Base-by-base conservation (phyloP, 2,888 invertebrate genomes). In the Ormyrus rosae region DNA sequence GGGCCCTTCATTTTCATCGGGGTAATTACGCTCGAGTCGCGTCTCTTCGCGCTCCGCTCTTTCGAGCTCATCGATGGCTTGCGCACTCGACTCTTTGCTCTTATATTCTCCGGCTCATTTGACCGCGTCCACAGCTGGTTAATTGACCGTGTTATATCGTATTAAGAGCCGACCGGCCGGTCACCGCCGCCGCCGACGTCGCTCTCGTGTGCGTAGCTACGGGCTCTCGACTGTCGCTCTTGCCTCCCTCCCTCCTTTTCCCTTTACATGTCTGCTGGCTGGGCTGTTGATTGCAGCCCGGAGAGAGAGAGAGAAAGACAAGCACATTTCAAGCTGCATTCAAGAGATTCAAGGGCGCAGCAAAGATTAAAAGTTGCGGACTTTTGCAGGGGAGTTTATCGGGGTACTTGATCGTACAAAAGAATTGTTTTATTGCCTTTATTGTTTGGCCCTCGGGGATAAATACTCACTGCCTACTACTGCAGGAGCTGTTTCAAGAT, bases 71-170 rank as follows among this genome's bases (percentile, higher is more conserved):
- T 81, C 77, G 72, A 63, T 76, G 19, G 63, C 13, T 19, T 51
- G 55, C 34, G 34, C 34, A n/a, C 58, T 55, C 53, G 74, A 13
- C 58, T 53, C 67, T 68, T 73, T 67, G 67, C 63, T 68, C 69
- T 74, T 69, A 55, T 55, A 69, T 69, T 56, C 78, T 63, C 34
- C 53, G 34, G 80, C 56, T 77, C 69, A 71, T 80, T 72, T 76
- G 76, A 77, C 61, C 76, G 81, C 63, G 72, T 75, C 70, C 67
- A 71, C 67, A 50, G 58, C 64, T 74, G 69, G 78, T 84, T 83
- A 84, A 85, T 85, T 84, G 83, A 83, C 81, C 84, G 83, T 84
- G 83, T 83, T 83, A 84, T 84, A 83, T 81, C 78, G 84, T 81
- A 82, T 83, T 80, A 83, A 84, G 82, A 82, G 81, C 63, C 68